These are phyloP conservation scores for Notoglanidium macrostoma DNA, from an alignment of 2,797 vertebrate genomes.

Conservation along the genomic window DNA sequence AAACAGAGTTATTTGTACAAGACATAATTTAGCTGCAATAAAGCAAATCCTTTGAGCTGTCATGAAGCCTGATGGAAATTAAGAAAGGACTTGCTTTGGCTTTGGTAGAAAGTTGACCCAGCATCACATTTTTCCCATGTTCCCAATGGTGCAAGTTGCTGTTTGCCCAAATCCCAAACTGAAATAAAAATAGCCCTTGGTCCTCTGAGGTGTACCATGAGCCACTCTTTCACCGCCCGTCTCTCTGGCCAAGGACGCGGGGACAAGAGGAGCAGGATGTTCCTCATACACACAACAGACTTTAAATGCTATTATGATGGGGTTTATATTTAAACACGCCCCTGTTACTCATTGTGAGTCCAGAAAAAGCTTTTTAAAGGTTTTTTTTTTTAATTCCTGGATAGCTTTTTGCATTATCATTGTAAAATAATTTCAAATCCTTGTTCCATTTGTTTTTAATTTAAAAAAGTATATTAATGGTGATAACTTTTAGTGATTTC, in stretches of 20 bases:
- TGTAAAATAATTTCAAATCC: not conserved
- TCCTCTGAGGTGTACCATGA: slow-evolving; percentile 18
- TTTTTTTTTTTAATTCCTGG: not conserved
- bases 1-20: not conserved
- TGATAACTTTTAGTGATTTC: not conserved
- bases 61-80: not conserved
- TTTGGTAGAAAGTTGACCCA: not conserved
- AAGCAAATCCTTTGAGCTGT: not conserved
- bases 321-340: not conserved
- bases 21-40: not conserved
- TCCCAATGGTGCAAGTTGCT: not conserved
- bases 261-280: not conserved
- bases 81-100: not conserved
- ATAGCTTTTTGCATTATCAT: not conserved
- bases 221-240: not conserved
- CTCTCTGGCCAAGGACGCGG: not conserved
- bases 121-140: not conserved
- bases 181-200: slow-evolving; percentile 30
- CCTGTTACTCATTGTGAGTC: not conserved
- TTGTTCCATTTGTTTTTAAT: not conserved
- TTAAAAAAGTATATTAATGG: no score
- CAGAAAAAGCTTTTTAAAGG: not conserved
- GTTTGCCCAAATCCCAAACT: slow-evolving; percentile 22
- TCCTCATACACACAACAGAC: not conserved
- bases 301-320: not conserved